Percentiles rank a stretch among this genome's conserved stretches.
Evolutionary conservation across 2,113 vertebrate species (phyloP).

Genomic region (Syngnathus typhle): DNA sequence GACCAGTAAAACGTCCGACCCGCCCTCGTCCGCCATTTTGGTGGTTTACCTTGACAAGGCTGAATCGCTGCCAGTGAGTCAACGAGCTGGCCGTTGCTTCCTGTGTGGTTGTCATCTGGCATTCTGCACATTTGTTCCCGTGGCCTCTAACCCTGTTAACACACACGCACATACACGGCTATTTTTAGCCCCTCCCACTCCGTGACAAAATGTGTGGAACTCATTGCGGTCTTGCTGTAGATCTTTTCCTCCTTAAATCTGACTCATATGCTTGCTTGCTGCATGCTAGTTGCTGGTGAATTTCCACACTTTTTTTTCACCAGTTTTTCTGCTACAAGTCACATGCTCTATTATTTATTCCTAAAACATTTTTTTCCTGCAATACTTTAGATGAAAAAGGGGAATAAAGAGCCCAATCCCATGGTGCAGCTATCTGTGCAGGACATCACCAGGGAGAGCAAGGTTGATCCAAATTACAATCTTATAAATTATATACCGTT

Average conservation of each 20-base stretch:
- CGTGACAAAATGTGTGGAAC: neutral
- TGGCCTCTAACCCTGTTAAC: slow-evolving; percentile 4
- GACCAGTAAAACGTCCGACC: slow-evolving; percentile 69
- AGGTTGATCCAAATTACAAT: slow-evolving; percentile 58
- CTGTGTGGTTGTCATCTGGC: slow-evolving; percentile 44
- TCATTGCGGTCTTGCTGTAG: slow-evolving; percentile 14
- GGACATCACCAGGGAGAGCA: slow-evolving; percentile 81
- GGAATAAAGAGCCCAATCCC: slow-evolving; percentile 82
- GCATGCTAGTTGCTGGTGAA: slow-evolving; percentile 24
- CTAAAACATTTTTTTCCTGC: neutral
- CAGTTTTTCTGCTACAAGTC: neutral
- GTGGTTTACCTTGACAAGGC: slow-evolving; percentile 86
- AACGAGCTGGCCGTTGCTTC: slow-evolving; percentile 39
- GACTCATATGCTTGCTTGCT: neutral
- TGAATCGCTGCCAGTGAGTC: slow-evolving; percentile 81
- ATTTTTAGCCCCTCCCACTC: neutral
- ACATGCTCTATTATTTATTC: slow-evolving; percentile 8
- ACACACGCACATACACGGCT: neutral
- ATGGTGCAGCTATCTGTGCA: slow-evolving; percentile 83
- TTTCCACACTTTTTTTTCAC: neutral
- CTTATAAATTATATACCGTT: neutral
- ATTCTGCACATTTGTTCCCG: slow-evolving; percentile 29
- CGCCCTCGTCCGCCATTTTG: slow-evolving; percentile 84
- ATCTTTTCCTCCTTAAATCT: slow-evolving; percentile 30
- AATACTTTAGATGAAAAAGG: slow-evolving; percentile 79